Evolutionary conservation across 2,888 invertebrate species (phyloP).

Genomic region (Luperina nickerlii): DNA sequence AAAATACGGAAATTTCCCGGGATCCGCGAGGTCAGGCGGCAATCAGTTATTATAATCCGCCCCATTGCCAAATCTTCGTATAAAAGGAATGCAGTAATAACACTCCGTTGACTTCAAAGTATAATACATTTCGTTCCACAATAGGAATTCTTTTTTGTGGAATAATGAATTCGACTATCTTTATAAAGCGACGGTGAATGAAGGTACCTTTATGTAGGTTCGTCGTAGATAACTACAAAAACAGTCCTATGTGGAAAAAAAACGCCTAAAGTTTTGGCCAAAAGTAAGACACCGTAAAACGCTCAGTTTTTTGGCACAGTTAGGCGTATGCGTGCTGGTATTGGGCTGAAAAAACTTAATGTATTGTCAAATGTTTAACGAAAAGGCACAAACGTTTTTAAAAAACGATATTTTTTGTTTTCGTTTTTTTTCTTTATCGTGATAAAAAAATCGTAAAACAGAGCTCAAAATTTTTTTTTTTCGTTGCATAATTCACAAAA

Average conservation of each 20-base stretch:
- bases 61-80: slow-evolving; percentile 63
- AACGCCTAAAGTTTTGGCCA: background rate
- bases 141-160: slow-evolving; percentile 48
- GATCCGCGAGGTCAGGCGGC: slow-evolving; percentile 62
- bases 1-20: slow-evolving; percentile 55
- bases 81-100: slow-evolving; percentile 66
- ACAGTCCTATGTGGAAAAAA: slow-evolving; percentile 11
- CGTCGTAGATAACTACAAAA: slow-evolving; percentile 8
- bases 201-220: slow-evolving; percentile 14
- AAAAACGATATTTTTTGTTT: too few species aligned
- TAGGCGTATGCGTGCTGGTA: background rate
- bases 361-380: background rate
- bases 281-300: background rate
- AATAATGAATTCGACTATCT: slow-evolving; percentile 56
- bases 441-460: background rate
- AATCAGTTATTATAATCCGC: slow-evolving; percentile 67
- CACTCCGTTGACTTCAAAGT: slow-evolving; percentile 65
- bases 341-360: background rate
- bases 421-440: background rate
- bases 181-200: slow-evolving; percentile 37
- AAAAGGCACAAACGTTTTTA: background rate
- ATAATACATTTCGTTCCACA: slow-evolving; percentile 57
- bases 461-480: too few species aligned
- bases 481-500: background rate
- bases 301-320: background rate